These are phyloP conservation scores for Neopipo cinnamomea DNA, from an alignment of 2,113 vertebrate genomes.

Conservation along the genomic window DNA sequence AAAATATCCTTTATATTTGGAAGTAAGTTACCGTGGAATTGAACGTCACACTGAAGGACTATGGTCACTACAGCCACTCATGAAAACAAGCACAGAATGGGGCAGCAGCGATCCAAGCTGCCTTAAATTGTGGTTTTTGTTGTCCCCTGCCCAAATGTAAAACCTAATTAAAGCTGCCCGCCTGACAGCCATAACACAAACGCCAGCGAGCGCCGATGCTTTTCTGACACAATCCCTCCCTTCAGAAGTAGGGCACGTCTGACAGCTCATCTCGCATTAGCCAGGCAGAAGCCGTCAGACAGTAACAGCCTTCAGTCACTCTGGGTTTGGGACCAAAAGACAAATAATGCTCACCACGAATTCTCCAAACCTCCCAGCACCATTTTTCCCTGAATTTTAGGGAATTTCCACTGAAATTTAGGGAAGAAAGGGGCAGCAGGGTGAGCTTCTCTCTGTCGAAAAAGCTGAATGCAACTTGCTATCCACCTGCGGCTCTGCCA, in stretches of 20 bases:
- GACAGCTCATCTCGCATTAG: constrained; percentile 9
- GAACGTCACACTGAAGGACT: background rate
- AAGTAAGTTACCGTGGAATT: background rate
- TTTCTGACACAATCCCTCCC: background rate
- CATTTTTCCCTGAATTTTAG: background rate
- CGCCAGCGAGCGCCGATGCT: fast-evolving
- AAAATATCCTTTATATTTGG: background rate
- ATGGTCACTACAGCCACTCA: background rate
- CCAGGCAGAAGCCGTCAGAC: background rate
- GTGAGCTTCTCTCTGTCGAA: fast-evolving
- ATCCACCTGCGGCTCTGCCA: background rate
- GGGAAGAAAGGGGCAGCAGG: background rate
- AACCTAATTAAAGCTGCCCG: constrained; percentile 16
- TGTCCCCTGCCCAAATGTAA: background rate
- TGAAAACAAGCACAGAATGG: background rate
- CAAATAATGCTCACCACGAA: background rate
- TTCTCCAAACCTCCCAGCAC: background rate
- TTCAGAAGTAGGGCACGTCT: constrained; percentile 25
- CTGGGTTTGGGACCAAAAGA: background rate
- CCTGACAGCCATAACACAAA: background rate
- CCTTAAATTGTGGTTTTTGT: background rate
- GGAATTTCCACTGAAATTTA: fast-evolving
- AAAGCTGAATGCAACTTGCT: background rate
- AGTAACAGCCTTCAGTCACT: constrained; percentile 5
- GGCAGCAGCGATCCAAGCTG: background rate